These are phyloP conservation scores for Perdita meconis DNA, from an alignment of 2,888 invertebrate species.

Conservation along the genomic window DNA sequence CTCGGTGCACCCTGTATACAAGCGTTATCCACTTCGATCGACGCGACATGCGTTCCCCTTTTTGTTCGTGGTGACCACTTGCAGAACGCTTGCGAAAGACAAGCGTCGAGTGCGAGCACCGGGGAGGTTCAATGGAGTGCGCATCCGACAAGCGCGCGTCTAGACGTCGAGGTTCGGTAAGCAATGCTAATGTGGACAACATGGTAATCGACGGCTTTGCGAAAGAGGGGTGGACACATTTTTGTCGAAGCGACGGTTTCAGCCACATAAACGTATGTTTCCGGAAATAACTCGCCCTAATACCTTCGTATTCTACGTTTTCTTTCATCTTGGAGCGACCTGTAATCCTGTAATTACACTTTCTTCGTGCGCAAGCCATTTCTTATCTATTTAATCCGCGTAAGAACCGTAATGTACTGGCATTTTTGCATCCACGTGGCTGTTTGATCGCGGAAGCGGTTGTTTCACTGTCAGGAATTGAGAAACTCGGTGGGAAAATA, in stretches of 20 bases:
- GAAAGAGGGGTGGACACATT: constrained; percentile 7
- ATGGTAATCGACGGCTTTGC: constrained; percentile 54
- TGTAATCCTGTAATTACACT: neutral
- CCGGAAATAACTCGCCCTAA: too few species aligned
- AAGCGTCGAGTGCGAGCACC: constrained; percentile 40
- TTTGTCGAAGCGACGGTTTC: constrained; percentile 16
- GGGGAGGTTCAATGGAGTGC: constrained; percentile 63
- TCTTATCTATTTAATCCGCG: neutral
- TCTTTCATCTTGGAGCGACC: too few species aligned
- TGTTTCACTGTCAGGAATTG: too few species aligned
- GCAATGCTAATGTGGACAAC: constrained; percentile 62
- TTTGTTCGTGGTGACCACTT: constrained; percentile 42
- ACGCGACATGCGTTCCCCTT: constrained; percentile 31
- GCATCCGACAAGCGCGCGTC: constrained; percentile 67
- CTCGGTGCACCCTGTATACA: constrained; percentile 10
- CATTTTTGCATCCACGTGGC: too few species aligned
- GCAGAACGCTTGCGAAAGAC: constrained; percentile 57
- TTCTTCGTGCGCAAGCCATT: neutral
- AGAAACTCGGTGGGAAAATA: too few species aligned
- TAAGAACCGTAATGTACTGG: too few species aligned
- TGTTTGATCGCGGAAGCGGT: too few species aligned
- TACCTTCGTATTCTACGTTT: neutral
- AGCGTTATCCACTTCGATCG: constrained; percentile 22
- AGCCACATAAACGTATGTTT: neutral
- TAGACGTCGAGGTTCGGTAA: constrained; percentile 58